These are phyloP conservation scores for Stenurella melanura DNA, from an alignment of 2,888 invertebrate species.

Conservation along the genomic window DNA sequence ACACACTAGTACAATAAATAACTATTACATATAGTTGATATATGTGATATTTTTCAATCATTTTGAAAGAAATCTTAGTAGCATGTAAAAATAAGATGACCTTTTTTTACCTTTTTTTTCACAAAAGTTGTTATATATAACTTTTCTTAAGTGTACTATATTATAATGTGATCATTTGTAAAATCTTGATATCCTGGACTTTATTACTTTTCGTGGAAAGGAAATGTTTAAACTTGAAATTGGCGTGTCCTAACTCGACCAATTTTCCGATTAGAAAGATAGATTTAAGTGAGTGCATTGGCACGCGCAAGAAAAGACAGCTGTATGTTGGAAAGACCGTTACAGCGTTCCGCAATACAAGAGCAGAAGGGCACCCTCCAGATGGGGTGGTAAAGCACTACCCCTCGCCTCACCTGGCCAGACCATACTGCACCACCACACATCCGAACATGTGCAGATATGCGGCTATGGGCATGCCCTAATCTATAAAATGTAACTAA, in stretches of 20 bases:
- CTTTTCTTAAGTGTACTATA: too few relatives aligned
- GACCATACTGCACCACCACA: constrained; percentile 51
- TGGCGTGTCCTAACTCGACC: background rate
- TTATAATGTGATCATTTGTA: too few relatives aligned
- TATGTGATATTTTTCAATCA: too few relatives aligned
- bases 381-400: constrained; percentile 53
- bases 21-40: too few relatives aligned
- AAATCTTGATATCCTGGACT: too few relatives aligned
- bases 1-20: too few relatives aligned
- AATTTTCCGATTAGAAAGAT: background rate
- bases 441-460: constrained; percentile 44
- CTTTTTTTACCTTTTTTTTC: too few relatives aligned
- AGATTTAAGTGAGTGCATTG: constrained; percentile 50
- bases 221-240: too few relatives aligned
- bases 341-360: constrained; percentile 58
- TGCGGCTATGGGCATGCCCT: constrained; percentile 29
- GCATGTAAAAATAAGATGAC: too few relatives aligned
- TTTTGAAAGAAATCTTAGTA: too few relatives aligned
- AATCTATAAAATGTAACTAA: constrained; percentile 29
- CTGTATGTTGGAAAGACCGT: constrained; percentile 63
- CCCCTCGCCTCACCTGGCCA: constrained; percentile 59
- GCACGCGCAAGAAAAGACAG: constrained; percentile 58
- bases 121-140: too few relatives aligned
- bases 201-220: too few relatives aligned
- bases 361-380: constrained; percentile 55